Evolutionary conservation across 2,113 vertebrate species (phyloP).

Genomic region (Suricata suricatta): DNA sequence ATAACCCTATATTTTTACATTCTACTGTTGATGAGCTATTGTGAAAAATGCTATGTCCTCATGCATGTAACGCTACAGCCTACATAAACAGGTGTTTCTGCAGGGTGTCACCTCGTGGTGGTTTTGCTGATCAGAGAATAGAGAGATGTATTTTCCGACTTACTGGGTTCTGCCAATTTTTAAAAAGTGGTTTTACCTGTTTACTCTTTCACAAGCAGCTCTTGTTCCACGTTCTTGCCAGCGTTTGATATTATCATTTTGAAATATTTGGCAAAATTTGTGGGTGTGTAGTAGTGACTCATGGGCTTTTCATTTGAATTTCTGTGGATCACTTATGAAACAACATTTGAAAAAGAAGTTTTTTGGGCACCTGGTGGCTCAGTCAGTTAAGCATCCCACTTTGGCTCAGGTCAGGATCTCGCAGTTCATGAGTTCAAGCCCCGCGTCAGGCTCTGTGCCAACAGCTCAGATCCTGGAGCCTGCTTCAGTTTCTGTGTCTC

Average conservation of each 20-base stretch:
- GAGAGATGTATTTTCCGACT: neutral
- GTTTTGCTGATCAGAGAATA: neutral
- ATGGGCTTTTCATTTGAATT: neutral
- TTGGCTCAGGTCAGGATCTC: too few species aligned
- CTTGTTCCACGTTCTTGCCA: neutral
- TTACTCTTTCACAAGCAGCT: neutral
- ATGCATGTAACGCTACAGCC: neutral
- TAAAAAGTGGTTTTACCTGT: neutral
- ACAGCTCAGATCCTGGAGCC: too few species aligned
- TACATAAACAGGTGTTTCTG: neutral
- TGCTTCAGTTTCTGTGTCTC: too few species aligned
- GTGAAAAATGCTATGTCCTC: neutral
- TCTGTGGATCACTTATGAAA: neutral
- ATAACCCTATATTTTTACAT: neutral
- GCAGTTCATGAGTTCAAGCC: too few species aligned
- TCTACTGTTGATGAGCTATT: neutral
- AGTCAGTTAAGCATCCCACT: too few species aligned
- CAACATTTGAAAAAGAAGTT: neutral
- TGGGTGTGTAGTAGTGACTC: neutral
- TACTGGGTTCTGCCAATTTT: neutral
- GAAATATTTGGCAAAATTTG: neutral
- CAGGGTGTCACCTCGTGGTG: neutral
- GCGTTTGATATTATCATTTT: neutral
- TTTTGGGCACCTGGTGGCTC: too few species aligned
- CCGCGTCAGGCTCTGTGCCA: too few species aligned